A percentile compares a stretch with the other conserved stretches of the same genome.
phyloP scores from a whole-genome alignment of 2,113 vertebrate genomes.

The Labrus mixtus region DNA sequence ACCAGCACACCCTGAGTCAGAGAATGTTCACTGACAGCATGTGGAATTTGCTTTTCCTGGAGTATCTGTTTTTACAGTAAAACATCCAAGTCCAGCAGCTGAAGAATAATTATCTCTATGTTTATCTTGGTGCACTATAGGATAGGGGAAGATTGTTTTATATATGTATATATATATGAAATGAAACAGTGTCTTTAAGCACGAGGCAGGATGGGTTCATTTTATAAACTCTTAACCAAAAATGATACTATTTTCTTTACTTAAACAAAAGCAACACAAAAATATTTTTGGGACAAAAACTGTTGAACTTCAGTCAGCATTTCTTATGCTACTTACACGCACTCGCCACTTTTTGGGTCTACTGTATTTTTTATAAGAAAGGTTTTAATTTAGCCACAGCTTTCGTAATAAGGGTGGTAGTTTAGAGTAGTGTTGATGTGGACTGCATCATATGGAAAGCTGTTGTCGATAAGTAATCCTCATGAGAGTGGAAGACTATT shows the following conservation, averaged over 20 bases:
- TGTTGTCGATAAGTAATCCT: no score
- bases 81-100: neutral
- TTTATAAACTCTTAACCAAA: neutral
- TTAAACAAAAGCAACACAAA: no score
- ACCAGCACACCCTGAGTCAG: neutral
- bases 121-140: neutral
- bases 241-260: no score
- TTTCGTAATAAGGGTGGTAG: no score
- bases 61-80: neutral
- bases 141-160: neutral
- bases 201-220: neutral
- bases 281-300: no score
- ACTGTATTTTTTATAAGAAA: no score
- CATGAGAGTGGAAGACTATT: neutral
- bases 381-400: no score
- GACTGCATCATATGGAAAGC: no score
- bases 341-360: no score
- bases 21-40: neutral
- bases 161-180: neutral
- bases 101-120: neutral
- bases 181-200: neutral
- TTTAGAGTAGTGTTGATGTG: no score
- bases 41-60: conserved; percentile 8
- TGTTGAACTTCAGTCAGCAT: no score
- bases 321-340: no score